Evolutionary conservation across 2,888 invertebrate species (phyloP), one percentile per base, ranked within the genome.

Genomic region (Omphaloscelis lunosa): DNA sequence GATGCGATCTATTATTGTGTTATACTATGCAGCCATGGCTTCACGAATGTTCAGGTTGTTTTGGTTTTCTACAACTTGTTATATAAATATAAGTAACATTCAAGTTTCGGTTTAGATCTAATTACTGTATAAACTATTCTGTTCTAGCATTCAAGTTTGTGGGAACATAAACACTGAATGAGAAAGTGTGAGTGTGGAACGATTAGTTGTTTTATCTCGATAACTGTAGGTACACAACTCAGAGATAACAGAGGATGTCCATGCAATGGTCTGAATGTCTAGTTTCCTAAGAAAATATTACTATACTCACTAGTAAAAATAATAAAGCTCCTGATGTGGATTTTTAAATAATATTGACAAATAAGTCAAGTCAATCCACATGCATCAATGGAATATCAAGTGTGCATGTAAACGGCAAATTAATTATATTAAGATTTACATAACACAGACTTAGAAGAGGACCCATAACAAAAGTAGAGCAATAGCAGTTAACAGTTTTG

Each of bases 81-180:
- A 29, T 79, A 61, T 51, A 48, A 79, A 80, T 63, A 71, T 34
- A 5, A 34, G n/a, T 70, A 6, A 48, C 27, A 29, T 61, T 79
- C 51, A 34, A 45, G 79, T 65, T 65, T 79, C 23, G 39, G 23
- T 58, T 45, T 6, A 48, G 58, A 79, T 72, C 58, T 45, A 27
- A 63, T 59, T 45, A 74, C 34, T 27, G 34, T 23, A 62, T 72
- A 29, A 73, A 67, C 61, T 51, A 34, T 53, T 77, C 7, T 20
- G 20, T 67, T 67, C 56, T 75, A 58, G 41, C 17, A 27, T 65
- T 45, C 6, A 48, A 45, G 48, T 62, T 23, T 56, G 61, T 80
- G 73, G 7, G 75, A 58, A 66, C 34, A 39, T 61, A 61, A 29
- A 39, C 34, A 59, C 20, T 58, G 51, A 20, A 8, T 51, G 51